phyloP scores from a whole-genome alignment of 2,888 invertebrate species.

The Agrochola lota region DNA sequence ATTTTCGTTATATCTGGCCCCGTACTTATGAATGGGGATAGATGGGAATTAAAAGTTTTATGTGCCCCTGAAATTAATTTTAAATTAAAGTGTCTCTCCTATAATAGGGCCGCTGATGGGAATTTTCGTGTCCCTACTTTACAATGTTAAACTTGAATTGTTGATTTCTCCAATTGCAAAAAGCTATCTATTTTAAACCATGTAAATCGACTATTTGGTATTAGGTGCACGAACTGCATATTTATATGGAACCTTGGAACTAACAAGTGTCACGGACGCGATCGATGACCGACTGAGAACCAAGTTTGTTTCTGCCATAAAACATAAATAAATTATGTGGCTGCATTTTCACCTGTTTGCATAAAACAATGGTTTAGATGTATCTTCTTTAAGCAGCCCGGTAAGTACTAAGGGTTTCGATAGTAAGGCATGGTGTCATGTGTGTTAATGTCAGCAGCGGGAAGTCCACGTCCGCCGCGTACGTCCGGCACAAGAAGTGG shows the following conservation, averaged over 20 bases:
- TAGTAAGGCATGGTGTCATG: conserved; percentile 63
- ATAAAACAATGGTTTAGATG: conserved; percentile 20
- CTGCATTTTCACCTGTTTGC: conserved; percentile 28
- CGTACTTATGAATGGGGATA: no score
- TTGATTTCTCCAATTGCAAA: conserved; percentile 8
- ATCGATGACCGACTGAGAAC: conserved; percentile 66
- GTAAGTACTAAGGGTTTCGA: conserved; percentile 49
- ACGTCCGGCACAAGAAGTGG: conserved; percentile 84
- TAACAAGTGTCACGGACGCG: conserved; percentile 72
- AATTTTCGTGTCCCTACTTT: not conserved
- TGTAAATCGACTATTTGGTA: conserved; percentile 29
- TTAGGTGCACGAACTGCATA: conserved; percentile 33
- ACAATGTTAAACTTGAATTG: not conserved
- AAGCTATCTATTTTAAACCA: conserved; percentile 3
- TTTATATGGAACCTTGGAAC: conserved; percentile 33
- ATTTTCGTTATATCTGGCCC: no score
- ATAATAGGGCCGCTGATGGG: no score
- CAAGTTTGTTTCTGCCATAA: not conserved
- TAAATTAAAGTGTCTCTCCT: no score
- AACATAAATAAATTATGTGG: conserved; percentile 16
- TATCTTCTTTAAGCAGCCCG: conserved; percentile 4
- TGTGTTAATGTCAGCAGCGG: conserved; percentile 72
- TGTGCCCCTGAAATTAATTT: no score
- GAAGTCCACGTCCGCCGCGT: conserved; percentile 79
- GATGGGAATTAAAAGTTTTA: no score